Evolutionary conservation across 2,797 vertebrate genomes (phyloP).

Genomic region (Ptychobarbus kaznakovi): DNA sequence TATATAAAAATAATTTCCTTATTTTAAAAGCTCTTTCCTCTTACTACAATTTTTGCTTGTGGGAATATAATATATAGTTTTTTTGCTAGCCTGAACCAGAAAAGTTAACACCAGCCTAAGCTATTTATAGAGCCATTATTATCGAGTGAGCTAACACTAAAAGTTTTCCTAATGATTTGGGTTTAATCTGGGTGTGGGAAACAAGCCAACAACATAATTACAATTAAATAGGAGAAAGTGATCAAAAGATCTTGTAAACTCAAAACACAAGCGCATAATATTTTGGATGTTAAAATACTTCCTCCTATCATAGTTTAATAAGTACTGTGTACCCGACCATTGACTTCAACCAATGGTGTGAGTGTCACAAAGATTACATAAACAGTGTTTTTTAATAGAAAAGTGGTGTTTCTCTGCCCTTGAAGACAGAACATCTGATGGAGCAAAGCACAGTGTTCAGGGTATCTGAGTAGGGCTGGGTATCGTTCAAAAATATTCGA

Average conservation of each 20-base stretch:
- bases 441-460: slow-evolving; percentile 11
- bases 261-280: not conserved
- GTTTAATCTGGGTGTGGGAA: not conserved
- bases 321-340: no score
- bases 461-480: not conserved
- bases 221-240: not conserved
- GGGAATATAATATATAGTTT: not conserved
- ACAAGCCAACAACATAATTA: not conserved
- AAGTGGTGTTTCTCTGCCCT: not conserved
- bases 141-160: not conserved
- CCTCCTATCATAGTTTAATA: not conserved
- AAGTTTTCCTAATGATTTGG: not conserved
- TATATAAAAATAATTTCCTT: no score
- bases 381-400: not conserved
- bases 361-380: not conserved
- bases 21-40: no score
- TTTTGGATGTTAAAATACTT: not conserved
- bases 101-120: not conserved
- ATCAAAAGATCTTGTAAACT: not conserved
- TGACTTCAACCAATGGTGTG: not conserved
- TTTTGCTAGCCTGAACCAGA: not conserved
- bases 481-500: no score
- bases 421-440: not conserved
- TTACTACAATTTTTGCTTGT: no score
- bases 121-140: not conserved